These are phyloP conservation scores for Byasa hedistus DNA, from an alignment of 2,888 invertebrate species.

Conservation along the genomic window DNA sequence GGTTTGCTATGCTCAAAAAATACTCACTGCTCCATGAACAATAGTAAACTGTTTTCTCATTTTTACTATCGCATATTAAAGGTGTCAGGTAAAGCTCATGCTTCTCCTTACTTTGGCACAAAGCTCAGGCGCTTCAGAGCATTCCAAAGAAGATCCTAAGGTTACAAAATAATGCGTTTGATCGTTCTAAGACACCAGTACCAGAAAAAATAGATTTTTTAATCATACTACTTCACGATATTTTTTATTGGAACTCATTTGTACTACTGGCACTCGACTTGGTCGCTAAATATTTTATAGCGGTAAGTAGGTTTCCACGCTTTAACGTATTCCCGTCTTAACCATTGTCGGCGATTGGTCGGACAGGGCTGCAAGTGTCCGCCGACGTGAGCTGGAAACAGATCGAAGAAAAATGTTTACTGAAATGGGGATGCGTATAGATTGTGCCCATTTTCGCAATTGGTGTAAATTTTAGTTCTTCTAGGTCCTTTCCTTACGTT, in stretches of 20 bases:
- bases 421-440: conserved; percentile 8
- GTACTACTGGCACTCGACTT: conserved; percentile 14
- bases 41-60: too few relatives aligned
- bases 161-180: too few relatives aligned
- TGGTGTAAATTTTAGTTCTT: not conserved
- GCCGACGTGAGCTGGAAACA: conserved; percentile 61
- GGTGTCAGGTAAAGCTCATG: too few relatives aligned
- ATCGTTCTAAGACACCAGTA: too few relatives aligned
- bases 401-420: conserved; percentile 38
- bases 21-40: too few relatives aligned
- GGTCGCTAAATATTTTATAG: conserved; percentile 41
- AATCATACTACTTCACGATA: too few relatives aligned
- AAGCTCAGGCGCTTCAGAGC: too few relatives aligned
- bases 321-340: conserved; percentile 70
- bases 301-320: conserved; percentile 42
- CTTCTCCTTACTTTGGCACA: too few relatives aligned
- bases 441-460: conserved; percentile 6
- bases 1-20: too few relatives aligned
- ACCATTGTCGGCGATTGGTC: conserved; percentile 71
- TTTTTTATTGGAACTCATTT: conserved; percentile 12
- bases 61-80: too few relatives aligned
- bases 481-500: not conserved
- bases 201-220: too few relatives aligned
- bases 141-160: too few relatives aligned
- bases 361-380: conserved; percentile 71